Evolutionary conservation across 2,113 vertebrate genomes (phyloP).

Genomic region (Pluvialis apricaria): DNA sequence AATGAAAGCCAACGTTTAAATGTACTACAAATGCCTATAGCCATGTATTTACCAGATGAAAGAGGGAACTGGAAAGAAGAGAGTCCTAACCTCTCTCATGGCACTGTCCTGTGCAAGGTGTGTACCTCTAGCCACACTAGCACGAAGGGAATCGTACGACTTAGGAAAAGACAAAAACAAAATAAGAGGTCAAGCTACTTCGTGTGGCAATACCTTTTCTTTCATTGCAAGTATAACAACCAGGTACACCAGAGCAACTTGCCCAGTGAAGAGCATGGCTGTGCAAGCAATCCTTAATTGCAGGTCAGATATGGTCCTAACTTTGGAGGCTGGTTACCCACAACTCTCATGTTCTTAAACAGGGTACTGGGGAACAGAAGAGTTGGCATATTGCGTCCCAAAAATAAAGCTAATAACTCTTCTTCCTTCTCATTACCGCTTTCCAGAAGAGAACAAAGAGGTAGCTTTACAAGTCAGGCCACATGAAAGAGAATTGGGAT

Average conservation of each 20-base stretch:
- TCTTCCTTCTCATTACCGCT: background rate
- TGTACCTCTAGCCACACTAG: background rate
- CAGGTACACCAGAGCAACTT: background rate
- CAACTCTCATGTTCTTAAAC: background rate
- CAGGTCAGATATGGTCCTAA: background rate
- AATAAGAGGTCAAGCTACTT: background rate
- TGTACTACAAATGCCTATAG: background rate
- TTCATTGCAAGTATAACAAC: rapidly evolving
- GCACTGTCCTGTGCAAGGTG: background rate
- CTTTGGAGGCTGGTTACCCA: background rate
- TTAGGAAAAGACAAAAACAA: background rate
- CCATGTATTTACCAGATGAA: rapidly evolving
- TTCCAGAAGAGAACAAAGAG: background rate
- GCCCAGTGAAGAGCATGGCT: background rate
- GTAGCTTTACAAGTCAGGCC: background rate
- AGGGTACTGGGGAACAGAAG: background rate
- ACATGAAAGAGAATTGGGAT: background rate
- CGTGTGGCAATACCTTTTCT: background rate
- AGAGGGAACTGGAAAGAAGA: background rate
- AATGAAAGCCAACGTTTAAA: background rate
- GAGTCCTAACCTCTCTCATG: background rate
- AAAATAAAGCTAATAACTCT: background rate
- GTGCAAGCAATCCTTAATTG: background rate
- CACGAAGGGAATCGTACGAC: background rate
- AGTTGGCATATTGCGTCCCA: background rate